These are phyloP conservation scores for Tortricodes alternella DNA, from an alignment of 2,888 invertebrate genomes.

Conservation along the genomic window DNA sequence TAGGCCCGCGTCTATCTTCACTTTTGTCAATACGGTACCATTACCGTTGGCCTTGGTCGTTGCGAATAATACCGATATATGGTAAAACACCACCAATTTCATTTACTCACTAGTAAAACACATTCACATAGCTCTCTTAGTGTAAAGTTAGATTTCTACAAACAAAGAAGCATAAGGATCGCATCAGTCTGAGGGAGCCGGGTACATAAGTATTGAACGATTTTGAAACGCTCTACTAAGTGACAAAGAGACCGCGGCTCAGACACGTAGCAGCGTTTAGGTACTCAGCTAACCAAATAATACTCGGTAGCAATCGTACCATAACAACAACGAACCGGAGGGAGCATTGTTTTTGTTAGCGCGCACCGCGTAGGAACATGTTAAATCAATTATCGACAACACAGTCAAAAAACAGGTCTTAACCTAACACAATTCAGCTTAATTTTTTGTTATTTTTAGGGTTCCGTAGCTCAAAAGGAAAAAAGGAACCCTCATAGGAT, in stretches of 20 bases:
- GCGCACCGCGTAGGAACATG: slow-evolving; percentile 56
- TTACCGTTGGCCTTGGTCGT: slow-evolving; percentile 13
- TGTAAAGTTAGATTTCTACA: slow-evolving; percentile 12
- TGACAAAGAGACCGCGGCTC: slow-evolving; percentile 66
- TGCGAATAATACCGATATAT: too few relatives aligned
- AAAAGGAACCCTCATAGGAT: too few relatives aligned
- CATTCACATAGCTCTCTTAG: not conserved
- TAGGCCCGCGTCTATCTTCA: slow-evolving; percentile 13
- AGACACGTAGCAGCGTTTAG: slow-evolving; percentile 61
- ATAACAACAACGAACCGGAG: slow-evolving; percentile 55
- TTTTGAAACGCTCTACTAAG: slow-evolving; percentile 52
- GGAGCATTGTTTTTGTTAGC: slow-evolving; percentile 59
- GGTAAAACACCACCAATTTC: too few relatives aligned
- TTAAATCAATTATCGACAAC: slow-evolving; percentile 70
- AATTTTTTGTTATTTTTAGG: not conserved
- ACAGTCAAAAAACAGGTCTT: slow-evolving; percentile 43
- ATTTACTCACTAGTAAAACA: too few relatives aligned
- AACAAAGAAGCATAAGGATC: slow-evolving; percentile 9
- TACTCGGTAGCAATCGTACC: slow-evolving; percentile 63
- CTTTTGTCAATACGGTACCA: slow-evolving; percentile 17
- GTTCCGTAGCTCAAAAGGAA: too few relatives aligned
- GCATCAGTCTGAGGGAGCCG: slow-evolving; percentile 9
- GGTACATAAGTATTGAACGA: slow-evolving; percentile 22
- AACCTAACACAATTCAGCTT: not conserved
- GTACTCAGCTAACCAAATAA: slow-evolving; percentile 73